Evolutionary conservation across 2,888 invertebrate genomes (phyloP).

Genomic region (Caenorhabditis sulstoni): DNA sequence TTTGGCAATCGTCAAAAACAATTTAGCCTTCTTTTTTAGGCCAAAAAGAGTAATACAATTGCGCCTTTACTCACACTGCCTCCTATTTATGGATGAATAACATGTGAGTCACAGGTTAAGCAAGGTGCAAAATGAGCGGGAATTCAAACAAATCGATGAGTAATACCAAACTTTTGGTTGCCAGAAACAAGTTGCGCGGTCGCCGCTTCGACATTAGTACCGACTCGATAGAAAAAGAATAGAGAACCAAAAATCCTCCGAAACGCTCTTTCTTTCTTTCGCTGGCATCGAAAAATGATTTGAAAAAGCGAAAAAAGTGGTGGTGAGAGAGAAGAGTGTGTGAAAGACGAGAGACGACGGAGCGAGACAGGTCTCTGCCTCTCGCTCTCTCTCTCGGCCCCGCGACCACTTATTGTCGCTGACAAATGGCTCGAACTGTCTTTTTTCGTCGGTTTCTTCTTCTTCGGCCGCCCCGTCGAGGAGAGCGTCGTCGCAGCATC

Average conservation of each 20-base stretch:
- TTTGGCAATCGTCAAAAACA: too few species aligned
- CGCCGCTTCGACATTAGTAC: too few species aligned
- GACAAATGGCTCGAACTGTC: conserved; percentile 58
- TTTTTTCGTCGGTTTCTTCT: conserved; percentile 36
- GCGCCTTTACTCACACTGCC: too few species aligned
- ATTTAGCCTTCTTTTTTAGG: too few species aligned
- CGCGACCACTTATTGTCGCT: conserved; percentile 54
- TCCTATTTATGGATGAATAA: too few species aligned
- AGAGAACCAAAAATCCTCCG: neutral
- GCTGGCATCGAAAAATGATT: conserved; percentile 32
- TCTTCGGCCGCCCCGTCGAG: conserved; percentile 26
- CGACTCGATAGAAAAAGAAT: too few species aligned
- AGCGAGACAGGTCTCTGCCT: conserved; percentile 22
- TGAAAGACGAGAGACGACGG: conserved; percentile 18
- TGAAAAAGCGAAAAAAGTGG: conserved; percentile 4
- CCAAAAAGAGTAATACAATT: too few species aligned
- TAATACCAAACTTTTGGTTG: too few species aligned
- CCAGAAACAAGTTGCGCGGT: too few species aligned
- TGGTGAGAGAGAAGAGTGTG: neutral
- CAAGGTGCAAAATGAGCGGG: too few species aligned
- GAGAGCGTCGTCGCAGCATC: conserved; percentile 1
- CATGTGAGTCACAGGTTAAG: too few species aligned
- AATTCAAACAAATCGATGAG: too few species aligned
- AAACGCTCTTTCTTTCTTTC: neutral
- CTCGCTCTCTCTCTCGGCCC: neutral